phyloP scores from a whole-genome alignment of 2,797 vertebrate species.

The Phoxinus dragarum region DNA sequence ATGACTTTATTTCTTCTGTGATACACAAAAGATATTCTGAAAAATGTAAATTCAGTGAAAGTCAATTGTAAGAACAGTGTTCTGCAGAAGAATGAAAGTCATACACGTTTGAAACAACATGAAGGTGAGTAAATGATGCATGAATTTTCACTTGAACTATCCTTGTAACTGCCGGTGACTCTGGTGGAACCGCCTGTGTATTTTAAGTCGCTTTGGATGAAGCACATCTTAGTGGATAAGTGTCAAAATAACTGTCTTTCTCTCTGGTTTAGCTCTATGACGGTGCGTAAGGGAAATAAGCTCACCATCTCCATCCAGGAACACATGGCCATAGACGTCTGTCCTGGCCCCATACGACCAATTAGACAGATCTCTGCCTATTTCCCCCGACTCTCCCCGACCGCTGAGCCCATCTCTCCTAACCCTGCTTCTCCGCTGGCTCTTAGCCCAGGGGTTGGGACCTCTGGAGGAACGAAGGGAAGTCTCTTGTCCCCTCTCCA shows the following conservation, averaged over 20 bases:
- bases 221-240: not conserved
- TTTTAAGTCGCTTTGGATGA: not conserved
- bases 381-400: constrained; percentile 79
- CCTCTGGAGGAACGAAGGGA: constrained; percentile 57
- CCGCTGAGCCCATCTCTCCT: constrained; percentile 64
- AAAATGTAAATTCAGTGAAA: not conserved
- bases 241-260: constrained; percentile 15
- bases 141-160: not conserved
- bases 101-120: not conserved
- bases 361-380: constrained; percentile 83
- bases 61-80: not conserved
- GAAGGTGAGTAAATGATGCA: not conserved
- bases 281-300: constrained; percentile 69
- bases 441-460: constrained; percentile 62
- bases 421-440: constrained; percentile 59
- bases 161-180: not conserved
- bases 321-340: constrained; percentile 85
- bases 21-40: not conserved
- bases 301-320: constrained; percentile 84
- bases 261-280: constrained; percentile 69
- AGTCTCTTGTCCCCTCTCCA: constrained; percentile 68
- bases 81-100: not conserved
- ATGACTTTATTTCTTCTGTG: not conserved
- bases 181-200: not conserved
- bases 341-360: constrained; percentile 82